Evolutionary conservation across 1,140 invertebrate species (phyloP).

Genomic region (Drosophila bocqueti): DNA sequence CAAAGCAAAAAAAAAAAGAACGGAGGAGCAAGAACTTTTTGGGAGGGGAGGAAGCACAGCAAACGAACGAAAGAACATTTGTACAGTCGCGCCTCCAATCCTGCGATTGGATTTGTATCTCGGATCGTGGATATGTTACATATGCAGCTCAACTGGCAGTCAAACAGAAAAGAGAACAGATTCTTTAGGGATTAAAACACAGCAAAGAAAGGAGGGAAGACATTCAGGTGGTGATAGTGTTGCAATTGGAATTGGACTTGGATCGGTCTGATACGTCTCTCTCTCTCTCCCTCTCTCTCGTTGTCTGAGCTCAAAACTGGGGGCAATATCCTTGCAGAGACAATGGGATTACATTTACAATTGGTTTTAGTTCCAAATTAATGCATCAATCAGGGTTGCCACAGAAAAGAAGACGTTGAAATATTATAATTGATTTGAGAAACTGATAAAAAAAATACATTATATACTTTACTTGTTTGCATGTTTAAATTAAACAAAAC

Average conservation of each 20-base stretch:
- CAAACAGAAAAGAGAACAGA: neutral
- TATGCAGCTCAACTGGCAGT: slow-evolving; percentile 23
- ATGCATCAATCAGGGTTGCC: neutral
- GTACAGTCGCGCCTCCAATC: slow-evolving; percentile 37
- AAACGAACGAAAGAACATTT: slow-evolving; percentile 53
- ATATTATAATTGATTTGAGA: neutral
- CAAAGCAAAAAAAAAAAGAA: slow-evolving; percentile 25
- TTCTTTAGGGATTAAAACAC: slow-evolving; percentile 1
- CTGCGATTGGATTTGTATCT: slow-evolving; percentile 8
- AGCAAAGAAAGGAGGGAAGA: slow-evolving; percentile 7
- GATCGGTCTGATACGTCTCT: neutral
- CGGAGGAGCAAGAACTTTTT: neutral
- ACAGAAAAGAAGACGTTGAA: neutral
- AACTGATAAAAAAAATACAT: neutral
- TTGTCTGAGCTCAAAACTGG: slow-evolving; percentile 7
- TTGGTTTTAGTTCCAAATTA: neutral
- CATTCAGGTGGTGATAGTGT: slow-evolving; percentile 6
- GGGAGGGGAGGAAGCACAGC: slow-evolving; percentile 21
- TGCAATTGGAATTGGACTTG: slow-evolving; percentile 2
- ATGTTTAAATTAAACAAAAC: neutral
- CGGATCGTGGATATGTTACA: slow-evolving; percentile 14
- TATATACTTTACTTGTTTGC: neutral
- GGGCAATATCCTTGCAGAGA: slow-evolving; percentile 22
- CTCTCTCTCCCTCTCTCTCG: neutral
- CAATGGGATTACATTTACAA: neutral